A percentile compares a stretch with the other conserved stretches of the same genome.
Evolutionary conservation across 2,797 vertebrate genomes (phyloP).

Genomic region (Melanotaenia pygmaea): DNA sequence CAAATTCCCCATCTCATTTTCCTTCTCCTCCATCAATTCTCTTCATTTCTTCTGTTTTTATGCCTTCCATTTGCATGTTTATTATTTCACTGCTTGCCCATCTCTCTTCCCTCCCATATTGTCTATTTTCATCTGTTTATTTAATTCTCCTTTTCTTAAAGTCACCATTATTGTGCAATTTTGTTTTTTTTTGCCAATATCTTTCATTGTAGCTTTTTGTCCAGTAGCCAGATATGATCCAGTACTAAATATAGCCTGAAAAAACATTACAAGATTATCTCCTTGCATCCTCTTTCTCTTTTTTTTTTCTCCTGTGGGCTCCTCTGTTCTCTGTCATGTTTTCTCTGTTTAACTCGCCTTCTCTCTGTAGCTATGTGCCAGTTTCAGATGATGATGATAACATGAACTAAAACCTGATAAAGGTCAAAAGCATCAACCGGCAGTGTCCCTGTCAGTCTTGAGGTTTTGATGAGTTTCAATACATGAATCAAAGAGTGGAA

Average conservation of each 20-base stretch:
- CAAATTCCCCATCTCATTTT: constrained; percentile 43
- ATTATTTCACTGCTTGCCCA: constrained; percentile 71
- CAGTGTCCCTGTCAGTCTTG: not conserved
- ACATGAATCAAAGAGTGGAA: constrained; percentile 20
- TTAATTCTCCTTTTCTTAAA: constrained; percentile 54
- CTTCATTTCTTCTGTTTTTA: constrained; percentile 50
- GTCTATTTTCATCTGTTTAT: constrained; percentile 50
- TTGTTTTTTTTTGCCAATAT: constrained; percentile 22
- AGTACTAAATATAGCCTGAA: constrained; percentile 70
- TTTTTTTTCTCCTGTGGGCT: constrained; percentile 27
- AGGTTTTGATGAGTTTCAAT: constrained; percentile 21
- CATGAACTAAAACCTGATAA: not conserved
- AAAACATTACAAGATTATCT: constrained; percentile 69
- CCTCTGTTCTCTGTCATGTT: constrained; percentile 27
- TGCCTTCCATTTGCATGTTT: constrained; percentile 76
- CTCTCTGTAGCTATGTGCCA: constrained; percentile 51
- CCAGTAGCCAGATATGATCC: constrained; percentile 55
- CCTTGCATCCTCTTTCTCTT: constrained; percentile 40
- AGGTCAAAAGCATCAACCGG: constrained; percentile 22
- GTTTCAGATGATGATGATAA: constrained; percentile 22
- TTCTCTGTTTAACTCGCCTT: constrained; percentile 22
- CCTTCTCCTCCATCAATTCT: constrained; percentile 53
- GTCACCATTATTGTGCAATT: constrained; percentile 49
- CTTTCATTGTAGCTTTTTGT: constrained; percentile 47
- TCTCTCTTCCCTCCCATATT: constrained; percentile 23